Evolutionary conservation across 1,140 invertebrate species (phyloP).

Genomic region (Pogonognathellus flavescens): DNA sequence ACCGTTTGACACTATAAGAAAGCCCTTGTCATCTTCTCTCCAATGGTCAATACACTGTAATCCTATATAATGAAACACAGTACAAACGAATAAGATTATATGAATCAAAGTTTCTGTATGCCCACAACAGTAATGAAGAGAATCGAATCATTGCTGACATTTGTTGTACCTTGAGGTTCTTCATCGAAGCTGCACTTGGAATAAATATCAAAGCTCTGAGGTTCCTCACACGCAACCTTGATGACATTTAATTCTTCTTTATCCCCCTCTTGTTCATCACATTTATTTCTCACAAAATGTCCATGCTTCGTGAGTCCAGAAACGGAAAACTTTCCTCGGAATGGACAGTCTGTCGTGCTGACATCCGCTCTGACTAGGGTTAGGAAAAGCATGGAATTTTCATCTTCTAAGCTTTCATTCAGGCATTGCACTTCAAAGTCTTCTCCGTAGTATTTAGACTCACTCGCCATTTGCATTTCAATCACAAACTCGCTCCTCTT

Average conservation of each 20-base stretch:
- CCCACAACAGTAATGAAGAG: neutral
- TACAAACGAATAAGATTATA: neutral
- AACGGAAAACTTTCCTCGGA: slow-evolving; percentile 24
- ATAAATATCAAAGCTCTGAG: neutral
- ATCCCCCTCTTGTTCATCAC: neutral
- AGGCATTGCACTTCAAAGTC: slow-evolving; percentile 18
- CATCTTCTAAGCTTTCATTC: slow-evolving; percentile 10
- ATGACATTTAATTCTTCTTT: slow-evolving; percentile 11
- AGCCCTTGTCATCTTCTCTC: slow-evolving; percentile 12
- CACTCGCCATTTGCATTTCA: slow-evolving; percentile 22
- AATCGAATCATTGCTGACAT: neutral
- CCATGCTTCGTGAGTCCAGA: neutral
- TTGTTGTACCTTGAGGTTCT: slow-evolving; percentile 13
- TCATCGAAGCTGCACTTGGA: neutral
- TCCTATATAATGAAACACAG: neutral
- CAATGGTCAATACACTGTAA: neutral
- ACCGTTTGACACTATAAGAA: neutral
- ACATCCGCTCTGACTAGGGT: slow-evolving; percentile 1
- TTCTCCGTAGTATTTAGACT: neutral
- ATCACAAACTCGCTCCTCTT: slow-evolving; percentile 26
- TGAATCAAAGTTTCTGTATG: neutral
- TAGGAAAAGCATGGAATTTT: neutral
- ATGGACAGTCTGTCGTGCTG: neutral
- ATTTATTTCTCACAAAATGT: neutral
- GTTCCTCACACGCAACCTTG: neutral